Percentiles rank a stretch among this genome's conserved stretches.
Evolutionary conservation across 1,140 invertebrate species (phyloP).

Genomic region (Maniola jurtina): DNA sequence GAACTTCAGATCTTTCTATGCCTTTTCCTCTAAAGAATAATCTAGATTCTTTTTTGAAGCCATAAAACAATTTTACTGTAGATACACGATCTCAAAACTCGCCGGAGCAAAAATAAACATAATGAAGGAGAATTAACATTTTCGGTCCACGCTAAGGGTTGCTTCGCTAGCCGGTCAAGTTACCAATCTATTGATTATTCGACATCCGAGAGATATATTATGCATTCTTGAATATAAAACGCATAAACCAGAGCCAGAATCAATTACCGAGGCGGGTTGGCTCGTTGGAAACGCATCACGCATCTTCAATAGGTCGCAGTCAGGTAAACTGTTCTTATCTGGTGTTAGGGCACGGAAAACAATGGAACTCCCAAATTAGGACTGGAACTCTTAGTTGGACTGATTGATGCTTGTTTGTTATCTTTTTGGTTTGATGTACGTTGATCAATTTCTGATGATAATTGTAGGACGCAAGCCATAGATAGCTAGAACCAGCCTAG

Average conservation of each 20-base stretch:
- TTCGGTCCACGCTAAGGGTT: slow-evolving; percentile 5
- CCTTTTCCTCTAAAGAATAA: not conserved
- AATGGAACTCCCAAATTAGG: slow-evolving; percentile 73
- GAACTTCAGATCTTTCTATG: too few relatives aligned
- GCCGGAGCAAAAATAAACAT: not conserved
- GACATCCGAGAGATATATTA: slow-evolving; percentile 57
- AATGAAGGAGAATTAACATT: slow-evolving; percentile 7
- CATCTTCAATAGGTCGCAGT: slow-evolving; percentile 68
- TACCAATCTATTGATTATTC: slow-evolving; percentile 22
- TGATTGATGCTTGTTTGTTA: slow-evolving; percentile 37
- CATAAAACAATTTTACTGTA: not conserved
- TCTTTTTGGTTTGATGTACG: slow-evolving; percentile 32
- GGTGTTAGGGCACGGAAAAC: slow-evolving; percentile 64
- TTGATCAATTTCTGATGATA: slow-evolving; percentile 32
- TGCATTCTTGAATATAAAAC: slow-evolving; percentile 75
- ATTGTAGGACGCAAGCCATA: slow-evolving; percentile 19
- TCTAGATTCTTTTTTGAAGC: not conserved
- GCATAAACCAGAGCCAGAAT: slow-evolving; percentile 72
- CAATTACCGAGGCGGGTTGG: slow-evolving; percentile 63
- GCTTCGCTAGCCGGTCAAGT: slow-evolving; percentile 6
- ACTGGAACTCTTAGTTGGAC: slow-evolving; percentile 33
- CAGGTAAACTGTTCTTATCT: slow-evolving; percentile 67
- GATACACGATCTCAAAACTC: not conserved
- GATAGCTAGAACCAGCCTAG: not conserved
- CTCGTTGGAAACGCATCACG: slow-evolving; percentile 77